A percentile compares a stretch with the other conserved stretches of the same genome.
Conservation (phyloP, 2,797 vertebrate species). For the Rhynchotus rufescens region DNA sequence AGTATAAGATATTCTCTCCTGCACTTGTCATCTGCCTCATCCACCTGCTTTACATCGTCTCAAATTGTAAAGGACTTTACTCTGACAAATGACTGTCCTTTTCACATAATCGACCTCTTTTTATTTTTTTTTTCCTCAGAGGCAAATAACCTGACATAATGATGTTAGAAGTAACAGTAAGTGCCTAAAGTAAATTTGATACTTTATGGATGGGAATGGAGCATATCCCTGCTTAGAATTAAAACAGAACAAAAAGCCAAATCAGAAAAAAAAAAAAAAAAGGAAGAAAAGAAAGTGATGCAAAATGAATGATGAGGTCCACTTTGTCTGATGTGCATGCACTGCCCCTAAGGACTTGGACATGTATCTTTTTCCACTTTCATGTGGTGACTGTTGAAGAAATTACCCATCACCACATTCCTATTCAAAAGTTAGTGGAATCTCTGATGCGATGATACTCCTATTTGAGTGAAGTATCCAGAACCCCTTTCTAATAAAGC, state of each 20-base stretch:
- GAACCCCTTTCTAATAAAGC: not conserved
- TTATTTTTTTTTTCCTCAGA: not conserved
- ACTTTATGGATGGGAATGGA: not conserved
- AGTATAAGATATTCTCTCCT: not conserved
- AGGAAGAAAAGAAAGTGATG: not conserved
- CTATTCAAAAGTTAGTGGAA: not conserved
- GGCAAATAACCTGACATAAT: not conserved
- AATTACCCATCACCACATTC: not conserved
- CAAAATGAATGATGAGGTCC: not conserved
- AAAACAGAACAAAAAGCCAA: not conserved
- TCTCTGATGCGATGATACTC: not conserved
- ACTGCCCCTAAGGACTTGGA: not conserved
- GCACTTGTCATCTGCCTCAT: not conserved
- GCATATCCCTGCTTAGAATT: not conserved
- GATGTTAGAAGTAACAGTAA: not conserved
- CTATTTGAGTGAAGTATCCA: not conserved
- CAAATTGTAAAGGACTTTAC: not conserved
- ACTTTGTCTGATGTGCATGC: accelerated
- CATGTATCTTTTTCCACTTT: not conserved
- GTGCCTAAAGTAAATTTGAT: not conserved
- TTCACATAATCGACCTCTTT: not conserved
- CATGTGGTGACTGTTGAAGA: not conserved
- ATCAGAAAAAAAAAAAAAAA: not conserved
- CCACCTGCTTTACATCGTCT: not conserved
- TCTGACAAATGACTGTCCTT: not conserved